A percentile compares a stretch with the other conserved stretches of the same genome.
Conservation (phyloP, 2,888 invertebrate species). For the Drosophila testacea region DNA sequence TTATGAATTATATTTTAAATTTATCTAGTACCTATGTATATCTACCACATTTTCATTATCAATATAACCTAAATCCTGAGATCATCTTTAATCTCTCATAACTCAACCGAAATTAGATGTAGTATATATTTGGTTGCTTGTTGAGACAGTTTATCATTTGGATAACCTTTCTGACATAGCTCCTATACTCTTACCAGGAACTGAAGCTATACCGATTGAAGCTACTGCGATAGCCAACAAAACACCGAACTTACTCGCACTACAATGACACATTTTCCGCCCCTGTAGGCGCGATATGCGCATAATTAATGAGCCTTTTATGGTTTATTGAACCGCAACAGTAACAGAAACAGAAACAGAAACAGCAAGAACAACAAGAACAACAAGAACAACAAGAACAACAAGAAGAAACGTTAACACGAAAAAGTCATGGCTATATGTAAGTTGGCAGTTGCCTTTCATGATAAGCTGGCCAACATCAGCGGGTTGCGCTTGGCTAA, state of each 20-base stretch:
- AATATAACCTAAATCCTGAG: background rate
- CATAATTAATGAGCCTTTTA: slow-evolving; percentile 85
- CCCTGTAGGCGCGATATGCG: slow-evolving; percentile 82
- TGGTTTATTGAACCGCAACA: slow-evolving; percentile 84
- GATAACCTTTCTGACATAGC: slow-evolving; percentile 4
- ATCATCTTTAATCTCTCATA: background rate
- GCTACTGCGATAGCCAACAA: slow-evolving; percentile 40
- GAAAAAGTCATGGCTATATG: slow-evolving; percentile 65
- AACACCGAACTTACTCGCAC: slow-evolving; percentile 10
- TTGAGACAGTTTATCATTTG: background rate
- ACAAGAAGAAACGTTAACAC: slow-evolving; percentile 37
- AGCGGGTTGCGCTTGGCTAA: slow-evolving; percentile 83
- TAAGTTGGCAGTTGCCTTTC: slow-evolving; percentile 43
- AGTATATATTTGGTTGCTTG: background rate
- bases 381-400: slow-evolving; percentile 3
- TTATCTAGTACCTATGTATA: background rate
- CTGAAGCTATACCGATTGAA: slow-evolving; percentile 28
- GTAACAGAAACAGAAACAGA: slow-evolving; percentile 29
- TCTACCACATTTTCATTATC: background rate
- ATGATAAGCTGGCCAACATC: slow-evolving; percentile 68
- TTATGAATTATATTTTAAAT: background rate
- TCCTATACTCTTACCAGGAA: slow-evolving; percentile 43
- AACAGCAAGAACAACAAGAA: slow-evolving; percentile 27
- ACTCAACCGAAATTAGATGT: background rate
- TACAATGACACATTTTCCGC: slow-evolving; percentile 75